These are phyloP conservation scores for Acanthurus lineatus DNA, from an alignment of 2,797 vertebrate species.

Conservation along the genomic window DNA sequence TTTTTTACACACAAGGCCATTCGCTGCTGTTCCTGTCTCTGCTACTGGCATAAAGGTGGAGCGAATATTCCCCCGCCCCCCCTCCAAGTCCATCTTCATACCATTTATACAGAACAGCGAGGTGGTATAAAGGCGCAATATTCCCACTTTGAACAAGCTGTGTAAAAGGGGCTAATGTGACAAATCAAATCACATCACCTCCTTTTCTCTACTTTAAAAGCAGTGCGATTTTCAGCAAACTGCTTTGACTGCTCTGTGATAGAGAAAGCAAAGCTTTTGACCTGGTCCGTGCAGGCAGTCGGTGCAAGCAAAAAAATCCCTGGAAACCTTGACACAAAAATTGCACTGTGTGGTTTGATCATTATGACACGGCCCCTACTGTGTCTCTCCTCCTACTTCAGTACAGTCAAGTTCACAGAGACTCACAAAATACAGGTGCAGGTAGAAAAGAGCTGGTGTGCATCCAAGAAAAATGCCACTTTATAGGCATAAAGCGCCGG, in stretches of 20 bases:
- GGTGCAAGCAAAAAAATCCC: conserved; percentile 50
- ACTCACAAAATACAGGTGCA: conserved; percentile 73
- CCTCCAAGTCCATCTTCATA: too few relatives aligned
- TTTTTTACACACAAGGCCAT: too few relatives aligned
- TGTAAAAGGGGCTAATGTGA: conserved; percentile 43
- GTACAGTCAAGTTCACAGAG: conserved; percentile 74
- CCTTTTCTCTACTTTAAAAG: conserved; percentile 48
- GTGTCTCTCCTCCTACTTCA: conserved; percentile 65
- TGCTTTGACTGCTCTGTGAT: conserved; percentile 65
- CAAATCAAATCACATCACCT: conserved; percentile 38
- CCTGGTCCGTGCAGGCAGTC: conserved; percentile 45
- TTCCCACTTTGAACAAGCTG: too few relatives aligned
- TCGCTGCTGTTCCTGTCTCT: too few relatives aligned
- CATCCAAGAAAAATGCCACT: conserved; percentile 63
- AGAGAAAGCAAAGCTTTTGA: conserved; percentile 72
- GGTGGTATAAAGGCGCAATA: too few relatives aligned
- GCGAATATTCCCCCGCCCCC: too few relatives aligned
- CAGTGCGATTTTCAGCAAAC: conserved; percentile 27
- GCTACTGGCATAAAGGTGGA: too few relatives aligned
- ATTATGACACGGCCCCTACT: conserved; percentile 68
- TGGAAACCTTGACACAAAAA: conserved; percentile 73
- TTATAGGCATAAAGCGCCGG: conserved; percentile 55
- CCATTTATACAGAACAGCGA: too few relatives aligned
- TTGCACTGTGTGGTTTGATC: conserved; percentile 74
- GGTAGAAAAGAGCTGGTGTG: conserved; percentile 50